Evolutionary conservation across 1,140 invertebrate genomes (phyloP).

Genomic region (Bombus fervidus): DNA sequence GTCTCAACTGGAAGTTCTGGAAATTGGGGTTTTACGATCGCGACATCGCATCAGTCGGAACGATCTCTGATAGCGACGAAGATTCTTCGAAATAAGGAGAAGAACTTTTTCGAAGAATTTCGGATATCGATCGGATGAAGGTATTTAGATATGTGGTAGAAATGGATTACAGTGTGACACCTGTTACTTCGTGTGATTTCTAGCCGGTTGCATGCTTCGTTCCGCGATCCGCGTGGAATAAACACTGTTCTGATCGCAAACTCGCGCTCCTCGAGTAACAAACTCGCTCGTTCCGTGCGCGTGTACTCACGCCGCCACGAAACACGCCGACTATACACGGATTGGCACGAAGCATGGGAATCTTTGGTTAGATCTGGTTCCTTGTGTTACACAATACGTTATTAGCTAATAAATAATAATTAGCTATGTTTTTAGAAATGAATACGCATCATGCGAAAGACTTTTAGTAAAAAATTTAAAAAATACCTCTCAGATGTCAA

Average conservation of each 20-base stretch:
- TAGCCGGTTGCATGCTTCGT: neutral
- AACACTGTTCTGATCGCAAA: conserved; percentile 20
- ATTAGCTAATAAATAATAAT: neutral
- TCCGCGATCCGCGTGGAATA: conserved; percentile 3
- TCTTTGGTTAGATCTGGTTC: neutral
- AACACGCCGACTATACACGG: neutral
- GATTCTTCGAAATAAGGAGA: neutral
- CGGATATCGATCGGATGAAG: neutral
- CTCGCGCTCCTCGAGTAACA: neutral
- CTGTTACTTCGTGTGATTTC: neutral
- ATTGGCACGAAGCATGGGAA: neutral
- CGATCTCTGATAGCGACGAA: neutral
- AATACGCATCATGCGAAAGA: neutral
- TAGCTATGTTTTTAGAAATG: neutral
- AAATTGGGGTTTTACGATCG: neutral
- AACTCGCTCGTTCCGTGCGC: conserved; percentile 3
- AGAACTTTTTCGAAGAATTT: neutral
- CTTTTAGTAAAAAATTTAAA: too few species aligned
- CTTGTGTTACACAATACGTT: neutral
- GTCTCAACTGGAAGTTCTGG: neutral
- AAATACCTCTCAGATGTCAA: too few species aligned
- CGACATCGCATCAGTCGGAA: too few species aligned
- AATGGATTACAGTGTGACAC: too few species aligned
- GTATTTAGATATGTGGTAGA: neutral
- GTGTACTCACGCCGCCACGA: neutral